Percentiles rank a stretch among this genome's conserved stretches.
Conservation (phyloP, 2,113 vertebrate species). For the Cyanoderma ruficeps region DNA sequence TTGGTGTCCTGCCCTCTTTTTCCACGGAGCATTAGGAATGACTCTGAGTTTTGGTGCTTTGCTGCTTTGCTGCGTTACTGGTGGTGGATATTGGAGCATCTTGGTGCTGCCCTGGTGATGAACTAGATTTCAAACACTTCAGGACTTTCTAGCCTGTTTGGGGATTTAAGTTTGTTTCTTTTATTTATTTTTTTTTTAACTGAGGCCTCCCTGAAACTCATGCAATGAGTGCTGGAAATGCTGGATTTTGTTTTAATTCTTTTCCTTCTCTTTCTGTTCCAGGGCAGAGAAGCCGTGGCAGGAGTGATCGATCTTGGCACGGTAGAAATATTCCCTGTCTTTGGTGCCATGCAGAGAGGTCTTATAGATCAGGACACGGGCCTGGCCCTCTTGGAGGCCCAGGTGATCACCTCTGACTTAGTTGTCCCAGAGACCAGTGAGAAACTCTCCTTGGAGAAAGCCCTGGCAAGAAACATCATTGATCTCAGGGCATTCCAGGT, state of each 20-base stretch:
- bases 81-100: constrained; percentile 26
- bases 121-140: constrained; percentile 14
- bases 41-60: constrained; percentile 45
- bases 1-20: background rate
- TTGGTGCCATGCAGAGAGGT: constrained; percentile 88
- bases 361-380: constrained; percentile 96
- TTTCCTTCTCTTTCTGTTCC: constrained; percentile 52
- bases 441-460: constrained; percentile 81
- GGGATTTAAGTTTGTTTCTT: background rate
- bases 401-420: constrained; percentile 86
- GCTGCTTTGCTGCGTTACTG: constrained; percentile 42
- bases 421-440: constrained; percentile 80
- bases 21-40: background rate
- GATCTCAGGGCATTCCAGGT: constrained; percentile 71
- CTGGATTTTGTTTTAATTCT: constrained; percentile 10
- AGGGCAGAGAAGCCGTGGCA: constrained; percentile 83
- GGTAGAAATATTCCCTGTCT: constrained; percentile 91
- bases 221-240: background rate
- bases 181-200: background rate
- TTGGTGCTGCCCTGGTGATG: constrained; percentile 64
- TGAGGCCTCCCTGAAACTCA: constrained; percentile 10
- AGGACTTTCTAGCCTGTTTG: constrained; percentile 5
- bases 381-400: constrained; percentile 84
- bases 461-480: constrained; percentile 79
- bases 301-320: constrained; percentile 95